Base-by-base conservation (phyloP, 2,113 vertebrate species). In the Leucoraja erinaceus region DNA sequence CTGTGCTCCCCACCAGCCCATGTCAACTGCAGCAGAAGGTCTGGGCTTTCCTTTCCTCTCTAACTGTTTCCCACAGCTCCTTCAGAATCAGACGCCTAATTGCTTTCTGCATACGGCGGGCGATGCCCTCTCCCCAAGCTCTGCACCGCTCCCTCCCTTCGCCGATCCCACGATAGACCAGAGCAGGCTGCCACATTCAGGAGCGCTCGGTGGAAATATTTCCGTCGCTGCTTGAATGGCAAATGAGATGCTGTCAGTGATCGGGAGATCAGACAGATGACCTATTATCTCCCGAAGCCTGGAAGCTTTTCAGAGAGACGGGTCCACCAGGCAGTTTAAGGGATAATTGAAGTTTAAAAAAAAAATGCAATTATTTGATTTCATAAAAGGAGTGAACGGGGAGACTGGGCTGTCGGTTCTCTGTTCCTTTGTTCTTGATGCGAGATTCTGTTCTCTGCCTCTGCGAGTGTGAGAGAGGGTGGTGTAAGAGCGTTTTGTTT, bases 191-290 rank as follows among this genome's bases (percentile, higher is more conserved):
- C 59, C 86, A 33, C 28, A 20, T 68, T 90, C 31, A 91, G 38
- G 10, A 72, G 88, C 18, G 18, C n/a, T 9, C 63, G 9, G 66
- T 74, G 28, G 90, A 91, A 91, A 91, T 91, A 72, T 91, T 91
- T 72, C 6, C 63, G 31, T 72, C 20, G 28, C n/a, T 47, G 63
- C 63, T 33, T 70, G 66, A 72, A 91, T 14, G 33, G 68, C 90
- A 54, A 91, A 91, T 72, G 90, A 91, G 66, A 91, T 91, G 70
- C 66, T 91, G 90, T 47, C 90, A 91, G 68, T 72, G 70, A 72
- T 91, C 90, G 59, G 31, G 22, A 38, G 72, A 72, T 11, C 90
- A 54, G 38, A 72, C 38, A 54, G 90, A 54, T 47, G 11, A 12
- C 33, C 68, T 72, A 72, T 72, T 74, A 72, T 72, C 68, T 91